Evolutionary conservation across 1,140 invertebrate genomes (phyloP), one percentile per base, ranked within the genome.

Genomic region (Pogonomyrmex californicus): DNA sequence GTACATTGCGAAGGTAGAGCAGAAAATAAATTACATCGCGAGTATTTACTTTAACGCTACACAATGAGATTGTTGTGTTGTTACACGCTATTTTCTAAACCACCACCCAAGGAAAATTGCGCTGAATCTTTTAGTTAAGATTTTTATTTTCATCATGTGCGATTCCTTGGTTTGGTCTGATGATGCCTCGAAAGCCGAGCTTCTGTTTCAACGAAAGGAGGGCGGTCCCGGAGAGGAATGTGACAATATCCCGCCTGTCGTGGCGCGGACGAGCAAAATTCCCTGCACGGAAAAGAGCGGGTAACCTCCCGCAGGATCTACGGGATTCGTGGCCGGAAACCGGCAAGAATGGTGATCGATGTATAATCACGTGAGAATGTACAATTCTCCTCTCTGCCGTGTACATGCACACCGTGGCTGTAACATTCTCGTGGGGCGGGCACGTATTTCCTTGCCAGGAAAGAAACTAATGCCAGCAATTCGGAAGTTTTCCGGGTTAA

Each of bases 171-270:
- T 82, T 2, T 47, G 73, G n/a, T 49, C 49, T 56, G 38, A 73
- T 51, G 51, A 12, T 9, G 54, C n/a, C 38, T 60, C 54, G 54
- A 49, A 33, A 23, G 17, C 23, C 23, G 17, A 23, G 17, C 23
- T n/a, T 9, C 14, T 12, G 68, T 44, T 49, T 75, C 41, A 54
- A 30, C 38, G 30, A 30, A 77, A 78, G 58, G 87, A 77, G 75
- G 49, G 89, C 86, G 54, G n/a, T 79, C 38, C 58, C 47, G 49
- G 62, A 41, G 60, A 92, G 87, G 87, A 91, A 91, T 88, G 89
- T 87, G 87, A 88, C 86, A 90, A 87, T 91, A 91, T 91, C 87
- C 75, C 81, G 23, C 12, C 36, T 90, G 85, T 88, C 30, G 56
- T 60, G 33, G 14, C 56, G 70, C 44, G 54, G 41, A 49, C 44